Base-by-base conservation (phyloP, 2,797 vertebrate genomes). In the Kryptopterus vitreolus region DNA sequence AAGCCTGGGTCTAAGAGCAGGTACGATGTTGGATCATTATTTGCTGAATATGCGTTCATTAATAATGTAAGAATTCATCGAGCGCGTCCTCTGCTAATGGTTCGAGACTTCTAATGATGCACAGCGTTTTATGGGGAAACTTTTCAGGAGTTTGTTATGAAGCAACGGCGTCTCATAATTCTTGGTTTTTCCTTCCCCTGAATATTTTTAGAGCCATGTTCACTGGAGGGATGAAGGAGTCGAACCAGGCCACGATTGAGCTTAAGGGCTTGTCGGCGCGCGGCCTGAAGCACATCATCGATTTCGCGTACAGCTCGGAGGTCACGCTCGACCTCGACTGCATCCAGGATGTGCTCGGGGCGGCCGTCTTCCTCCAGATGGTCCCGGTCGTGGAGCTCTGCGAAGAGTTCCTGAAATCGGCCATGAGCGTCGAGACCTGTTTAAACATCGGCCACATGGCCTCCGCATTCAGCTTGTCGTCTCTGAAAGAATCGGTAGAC, bases 371-470 rank as follows among this genome's bases (percentile, higher is more conserved):
- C 89, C 94, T 99, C 76, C 98, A 99, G 94, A 98, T 99, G 96
- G 94, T 95, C 76, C 97, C 97, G 0, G 96, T 99, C 1, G 96
- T 99, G 86, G 97, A 98, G 90, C 95, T 99, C 52, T 99, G 98
- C 0, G 97, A 99, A 87, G 97, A 99, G 86, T 99, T 99, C 84
- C 94, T 99, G 26, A 99, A 98, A 89, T 97, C 97, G 0, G 97
- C 97, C 35, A 98, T 99, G 96, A 99, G 96, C 0, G 98, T 99
- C 3, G 97, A 99, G 89, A 99, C 98, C 0, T 99, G 98, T 86
- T 91, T 99, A 33, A 95, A 97, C 89, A 99, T 99, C 0, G 98
- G 97, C 62, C 98, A 99, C 88, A 98, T 99, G 98, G 98, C 98
- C 88, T 96, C 96, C 85, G 94, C 96, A 62, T 99, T 99, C 88